Evolutionary conservation across 1,140 invertebrate species (phyloP).

Genomic region (Rhagoletis zephyria): DNA sequence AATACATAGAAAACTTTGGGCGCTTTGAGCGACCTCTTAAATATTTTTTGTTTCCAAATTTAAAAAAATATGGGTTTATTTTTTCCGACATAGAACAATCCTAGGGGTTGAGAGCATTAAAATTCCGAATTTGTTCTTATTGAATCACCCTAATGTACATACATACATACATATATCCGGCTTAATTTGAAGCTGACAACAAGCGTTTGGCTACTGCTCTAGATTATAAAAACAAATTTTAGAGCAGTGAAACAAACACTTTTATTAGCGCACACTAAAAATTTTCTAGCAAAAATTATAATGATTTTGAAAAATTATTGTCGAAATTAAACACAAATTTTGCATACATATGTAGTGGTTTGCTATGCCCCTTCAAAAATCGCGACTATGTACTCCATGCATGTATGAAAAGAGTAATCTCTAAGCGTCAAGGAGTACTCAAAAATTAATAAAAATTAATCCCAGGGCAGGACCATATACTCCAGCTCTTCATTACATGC

Average conservation of each 20-base stretch:
- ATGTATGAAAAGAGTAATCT: too few relatives aligned
- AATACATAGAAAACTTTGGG: too few relatives aligned
- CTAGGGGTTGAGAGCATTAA: too few relatives aligned
- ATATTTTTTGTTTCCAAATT: neutral
- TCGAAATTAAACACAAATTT: neutral
- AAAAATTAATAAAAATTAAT: too few relatives aligned
- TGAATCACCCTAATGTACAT: neutral
- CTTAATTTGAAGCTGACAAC: neutral
- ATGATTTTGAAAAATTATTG: neutral
- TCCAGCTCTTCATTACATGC: neutral
- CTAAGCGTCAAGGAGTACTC: too few relatives aligned
- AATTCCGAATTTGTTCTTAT: too few relatives aligned
- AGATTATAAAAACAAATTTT: neutral
- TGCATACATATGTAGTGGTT: neutral
- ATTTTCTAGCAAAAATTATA: neutral
- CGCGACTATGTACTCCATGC: too few relatives aligned
- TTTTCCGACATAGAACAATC: neutral
- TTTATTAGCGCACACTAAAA: neutral
- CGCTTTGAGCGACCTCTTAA: too few relatives aligned
- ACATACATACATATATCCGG: too few relatives aligned
- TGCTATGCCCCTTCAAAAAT: too few relatives aligned
- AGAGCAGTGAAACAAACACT: neutral
- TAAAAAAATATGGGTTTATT: neutral
- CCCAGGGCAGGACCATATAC: too few relatives aligned
- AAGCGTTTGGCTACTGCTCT: constrained; percentile 3